Percentiles rank a stretch among this genome's conserved stretches.
These are phyloP conservation scores for Drosophila kambysellisi DNA, from an alignment of 2,888 invertebrate genomes.

Conservation along the genomic window DNA sequence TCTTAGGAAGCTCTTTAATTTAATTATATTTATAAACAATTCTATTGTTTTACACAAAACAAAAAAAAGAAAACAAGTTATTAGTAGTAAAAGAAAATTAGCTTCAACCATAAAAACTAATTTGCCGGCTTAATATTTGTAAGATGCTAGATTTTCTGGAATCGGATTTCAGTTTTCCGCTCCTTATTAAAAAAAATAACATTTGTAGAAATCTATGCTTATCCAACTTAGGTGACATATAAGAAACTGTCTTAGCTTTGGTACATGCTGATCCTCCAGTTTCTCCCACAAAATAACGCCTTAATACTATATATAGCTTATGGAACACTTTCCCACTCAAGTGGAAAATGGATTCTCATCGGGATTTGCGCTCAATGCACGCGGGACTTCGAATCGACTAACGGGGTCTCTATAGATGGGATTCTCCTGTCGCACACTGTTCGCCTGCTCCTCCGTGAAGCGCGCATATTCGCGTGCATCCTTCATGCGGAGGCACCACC, in stretches of 20 bases:
- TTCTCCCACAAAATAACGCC: neutral
- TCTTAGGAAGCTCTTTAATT: neutral
- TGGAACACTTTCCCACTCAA: conserved; percentile 15
- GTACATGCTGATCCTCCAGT: conserved; percentile 4
- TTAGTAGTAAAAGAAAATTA: neutral
- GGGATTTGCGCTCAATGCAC: conserved; percentile 47
- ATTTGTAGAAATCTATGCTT: conserved; percentile 15
- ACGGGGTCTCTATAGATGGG: conserved; percentile 89
- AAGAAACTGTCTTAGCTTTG: neutral
- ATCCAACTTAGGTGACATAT: conserved; percentile 31
- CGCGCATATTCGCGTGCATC: conserved; percentile 87
- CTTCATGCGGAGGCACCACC: conserved; percentile 85
- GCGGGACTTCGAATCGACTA: conserved; percentile 86
- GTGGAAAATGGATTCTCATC: conserved; percentile 73
- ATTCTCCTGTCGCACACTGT: conserved; percentile 57
- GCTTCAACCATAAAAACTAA: neutral
- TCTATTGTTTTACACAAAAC: neutral
- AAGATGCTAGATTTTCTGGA: neutral
- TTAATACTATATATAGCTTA: neutral
- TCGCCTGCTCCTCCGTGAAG: conserved; percentile 85
- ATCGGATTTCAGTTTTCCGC: neutral
- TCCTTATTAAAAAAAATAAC: neutral
- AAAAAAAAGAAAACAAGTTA: neutral
- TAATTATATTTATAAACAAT: neutral
- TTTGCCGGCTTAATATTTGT: neutral